phyloP scores from a whole-genome alignment of 92 coral and sea anemone species.

The Ricordea florida region DNA sequence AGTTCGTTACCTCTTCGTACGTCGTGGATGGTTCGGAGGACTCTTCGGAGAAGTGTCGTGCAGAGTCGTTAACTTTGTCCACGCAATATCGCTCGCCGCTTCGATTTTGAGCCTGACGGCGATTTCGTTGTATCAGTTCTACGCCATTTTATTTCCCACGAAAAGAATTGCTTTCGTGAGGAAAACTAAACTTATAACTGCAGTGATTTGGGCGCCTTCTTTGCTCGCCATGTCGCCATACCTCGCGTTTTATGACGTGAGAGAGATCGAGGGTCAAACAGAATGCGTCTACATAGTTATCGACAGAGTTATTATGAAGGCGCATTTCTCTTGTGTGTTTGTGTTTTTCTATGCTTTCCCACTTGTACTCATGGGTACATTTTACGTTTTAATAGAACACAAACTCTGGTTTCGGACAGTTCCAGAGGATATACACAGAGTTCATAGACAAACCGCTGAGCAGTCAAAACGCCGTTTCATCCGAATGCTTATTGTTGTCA shows the following conservation, averaged over 20 bases:
- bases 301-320: neutral
- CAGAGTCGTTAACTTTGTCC: constrained; percentile 31
- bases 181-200: constrained; percentile 25
- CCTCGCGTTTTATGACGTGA: constrained; percentile 37
- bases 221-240: constrained; percentile 30
- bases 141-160: constrained; percentile 53
- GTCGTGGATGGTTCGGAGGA: constrained; percentile 52
- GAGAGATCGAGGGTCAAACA: neutral
- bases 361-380: constrained; percentile 1
- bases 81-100: constrained; percentile 50
- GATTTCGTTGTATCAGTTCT: constrained; percentile 50
- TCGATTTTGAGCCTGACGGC: constrained; percentile 32
- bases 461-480: constrained; percentile 32
- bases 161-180: constrained; percentile 13
- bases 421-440: constrained; percentile 1
- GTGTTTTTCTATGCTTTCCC: constrained; percentile 50
- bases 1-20: constrained; percentile 11
- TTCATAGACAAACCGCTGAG: constrained; percentile 13
- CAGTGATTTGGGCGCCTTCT: constrained; percentile 39
- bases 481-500: constrained; percentile 52
- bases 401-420: constrained; percentile 48
- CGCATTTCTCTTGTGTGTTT: constrained; percentile 1
- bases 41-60: constrained; percentile 37
- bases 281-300: neutral
- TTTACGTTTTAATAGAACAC: constrained; percentile 31